A percentile compares a stretch with the other conserved stretches of the same genome.
phyloP scores from a whole-genome alignment of 1,140 invertebrate species.

The Drosophila azteca region DNA sequence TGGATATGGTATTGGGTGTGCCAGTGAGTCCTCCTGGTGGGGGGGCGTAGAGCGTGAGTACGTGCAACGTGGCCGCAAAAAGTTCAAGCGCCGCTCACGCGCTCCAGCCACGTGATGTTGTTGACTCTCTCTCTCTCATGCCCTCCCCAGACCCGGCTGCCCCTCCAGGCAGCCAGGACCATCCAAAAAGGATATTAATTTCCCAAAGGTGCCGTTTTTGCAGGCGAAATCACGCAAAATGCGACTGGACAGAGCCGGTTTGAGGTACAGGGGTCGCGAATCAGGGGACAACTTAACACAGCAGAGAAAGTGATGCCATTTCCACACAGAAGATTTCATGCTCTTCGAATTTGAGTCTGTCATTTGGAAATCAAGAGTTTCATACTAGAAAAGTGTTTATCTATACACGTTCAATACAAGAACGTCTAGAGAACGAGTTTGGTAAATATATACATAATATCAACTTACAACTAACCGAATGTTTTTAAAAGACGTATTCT shows the following conservation, averaged over 20 bases:
- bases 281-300: conserved; percentile 50
- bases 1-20: not conserved
- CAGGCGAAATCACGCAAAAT: conserved; percentile 76
- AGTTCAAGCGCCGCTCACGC: conserved; percentile 71
- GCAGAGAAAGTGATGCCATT: conserved; percentile 17
- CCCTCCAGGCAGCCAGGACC: conserved; percentile 15
- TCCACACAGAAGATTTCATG: conserved; percentile 21
- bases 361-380: conserved; percentile 27
- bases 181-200: conserved; percentile 82
- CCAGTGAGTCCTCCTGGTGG: not conserved
- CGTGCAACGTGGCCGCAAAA: conserved; percentile 75
- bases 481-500: too few species aligned
- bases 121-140: conserved; percentile 46
- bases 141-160: too few species aligned
- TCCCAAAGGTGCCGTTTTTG: conserved; percentile 81
- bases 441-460: too few species aligned
- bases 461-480: too few species aligned
- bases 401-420: too few species aligned
- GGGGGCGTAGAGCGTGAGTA: conserved; percentile 20
- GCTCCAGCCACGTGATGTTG: conserved; percentile 60
- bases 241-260: conserved; percentile 9
- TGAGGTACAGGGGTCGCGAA: conserved; percentile 10
- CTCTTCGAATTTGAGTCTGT: conserved; percentile 17
- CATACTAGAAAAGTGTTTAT: not conserved
- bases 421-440: too few species aligned